These are phyloP conservation scores for Orthosia incerta DNA, from an alignment of 2,888 invertebrate genomes.

Conservation along the genomic window DNA sequence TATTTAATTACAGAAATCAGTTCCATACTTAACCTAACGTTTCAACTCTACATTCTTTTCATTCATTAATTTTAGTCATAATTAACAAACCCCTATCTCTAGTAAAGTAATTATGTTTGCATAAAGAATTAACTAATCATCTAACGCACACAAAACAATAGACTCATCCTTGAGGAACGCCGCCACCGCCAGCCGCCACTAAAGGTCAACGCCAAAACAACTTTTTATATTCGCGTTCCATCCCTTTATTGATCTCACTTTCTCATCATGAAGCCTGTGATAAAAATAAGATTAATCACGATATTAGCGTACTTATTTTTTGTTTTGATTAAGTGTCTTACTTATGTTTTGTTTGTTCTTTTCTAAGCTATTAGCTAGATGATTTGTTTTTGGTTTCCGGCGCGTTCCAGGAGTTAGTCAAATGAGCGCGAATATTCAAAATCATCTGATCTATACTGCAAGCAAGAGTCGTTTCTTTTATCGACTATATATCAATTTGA, in stretches of 20 bases:
- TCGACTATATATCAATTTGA: neutral
- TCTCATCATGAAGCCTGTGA: neutral
- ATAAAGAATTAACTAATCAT: neutral
- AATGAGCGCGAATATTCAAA: conserved; percentile 32
- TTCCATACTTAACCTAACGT: conserved; percentile 38
- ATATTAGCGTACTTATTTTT: neutral
- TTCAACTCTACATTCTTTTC: neutral
- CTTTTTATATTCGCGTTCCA: conserved; percentile 25
- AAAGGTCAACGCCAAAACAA: neutral
- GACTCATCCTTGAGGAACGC: neutral
- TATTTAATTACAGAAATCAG: conserved; percentile 6
- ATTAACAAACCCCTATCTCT: conserved; percentile 8
- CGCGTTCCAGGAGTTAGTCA: conserved; percentile 29
- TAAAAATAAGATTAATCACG: neutral
- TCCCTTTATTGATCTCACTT: neutral
- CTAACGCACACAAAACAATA: neutral
- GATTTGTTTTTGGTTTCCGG: neutral
- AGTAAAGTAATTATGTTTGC: neutral
- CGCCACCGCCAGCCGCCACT: neutral
- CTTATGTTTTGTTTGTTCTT: neutral
- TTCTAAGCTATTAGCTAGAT: neutral
- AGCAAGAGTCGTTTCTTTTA: neutral
- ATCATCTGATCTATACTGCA: too few relatives aligned
- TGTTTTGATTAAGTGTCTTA: neutral
- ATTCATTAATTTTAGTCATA: neutral